phyloP scores from a whole-genome alignment of 2,113 vertebrate genomes.

The Tragelaphus imberbis region DNA sequence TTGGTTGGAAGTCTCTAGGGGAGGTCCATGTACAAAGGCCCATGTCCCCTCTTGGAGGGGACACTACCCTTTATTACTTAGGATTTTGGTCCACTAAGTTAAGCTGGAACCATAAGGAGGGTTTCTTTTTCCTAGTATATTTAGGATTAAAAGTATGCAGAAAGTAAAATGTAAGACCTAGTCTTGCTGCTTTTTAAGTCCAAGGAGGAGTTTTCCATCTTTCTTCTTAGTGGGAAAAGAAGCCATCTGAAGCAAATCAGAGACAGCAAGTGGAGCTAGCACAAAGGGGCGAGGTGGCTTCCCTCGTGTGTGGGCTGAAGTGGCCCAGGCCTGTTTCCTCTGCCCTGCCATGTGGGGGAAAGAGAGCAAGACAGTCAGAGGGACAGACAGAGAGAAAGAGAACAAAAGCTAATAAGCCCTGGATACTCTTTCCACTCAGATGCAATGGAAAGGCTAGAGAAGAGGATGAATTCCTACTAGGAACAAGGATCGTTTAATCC shows the following conservation, averaged over 20 bases:
- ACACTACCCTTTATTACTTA: neutral
- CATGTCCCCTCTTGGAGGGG: neutral
- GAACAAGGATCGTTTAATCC: neutral
- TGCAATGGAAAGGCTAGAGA: neutral
- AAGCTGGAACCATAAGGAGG: neutral
- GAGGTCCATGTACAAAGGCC: neutral
- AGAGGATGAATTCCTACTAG: neutral
- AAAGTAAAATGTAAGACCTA: neutral
- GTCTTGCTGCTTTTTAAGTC: neutral
- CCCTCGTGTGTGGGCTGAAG: neutral
- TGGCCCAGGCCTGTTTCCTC: neutral
- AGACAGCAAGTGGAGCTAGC: neutral
- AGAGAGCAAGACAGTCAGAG: neutral
- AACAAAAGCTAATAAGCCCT: neutral
- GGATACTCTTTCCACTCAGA: neutral
- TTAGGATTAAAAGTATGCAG: neutral
- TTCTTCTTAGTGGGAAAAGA: neutral
- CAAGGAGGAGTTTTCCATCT: neutral
- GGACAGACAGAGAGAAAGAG: neutral
- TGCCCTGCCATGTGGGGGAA: rapidly evolving
- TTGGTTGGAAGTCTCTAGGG: neutral
- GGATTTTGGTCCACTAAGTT: neutral
- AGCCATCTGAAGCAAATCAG: neutral
- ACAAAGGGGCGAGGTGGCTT: neutral
- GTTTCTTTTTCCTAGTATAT: neutral